Base-by-base conservation (phyloP, 2,797 vertebrate genomes). In the Melopsittacus undulatus region DNA sequence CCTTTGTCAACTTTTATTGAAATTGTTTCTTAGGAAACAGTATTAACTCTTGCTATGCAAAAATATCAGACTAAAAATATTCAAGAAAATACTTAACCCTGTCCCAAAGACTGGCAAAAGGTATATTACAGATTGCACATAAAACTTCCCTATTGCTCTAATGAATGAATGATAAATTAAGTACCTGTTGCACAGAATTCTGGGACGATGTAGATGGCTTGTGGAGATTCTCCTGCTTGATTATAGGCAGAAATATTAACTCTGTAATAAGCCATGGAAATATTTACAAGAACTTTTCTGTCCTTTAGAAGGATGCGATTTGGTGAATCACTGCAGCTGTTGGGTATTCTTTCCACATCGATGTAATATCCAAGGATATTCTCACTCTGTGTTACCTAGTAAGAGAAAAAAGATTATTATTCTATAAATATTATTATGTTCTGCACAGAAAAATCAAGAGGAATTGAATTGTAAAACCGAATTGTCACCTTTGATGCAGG, bases 311-410 rank as follows among this genome's bases (percentile, higher is more conserved):
- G 83, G 34, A 94, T 66, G 13, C 10, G 82, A 70, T 68, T 68
- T 68, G 61, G 11, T 83, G 29, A 61, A 77, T 63, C 15, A 13
- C 6, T 83, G 72, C 95, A 97, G 2, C 19, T 95, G 45, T 91
- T 95, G 67, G 98, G 98, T 21, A 90, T 96, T 94, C 98, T 98
- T 89, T 94, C 59, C 22, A 98, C 26, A 2, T 57, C 96, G 91
- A 99, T 77, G 0, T 8, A 40, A 96, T 98, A 98, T 62, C 95
- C 91, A 18, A 97, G 91, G 13, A 94, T 21, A 13, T 49, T 90
- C 56, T 97, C 87, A 48, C 29, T 90, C 57, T 86, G 67, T 56
- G 94, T 42, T 96, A 97, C 96, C 98, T 99, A 78, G 38, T 19
- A 80, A 69, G 90, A 70, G 22, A 63, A 87, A 67, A 63, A 69